Evolutionary conservation across 2,797 vertebrate genomes (phyloP), one percentile per base, ranked within the genome.

Genomic region (Psittacula derbiana): DNA sequence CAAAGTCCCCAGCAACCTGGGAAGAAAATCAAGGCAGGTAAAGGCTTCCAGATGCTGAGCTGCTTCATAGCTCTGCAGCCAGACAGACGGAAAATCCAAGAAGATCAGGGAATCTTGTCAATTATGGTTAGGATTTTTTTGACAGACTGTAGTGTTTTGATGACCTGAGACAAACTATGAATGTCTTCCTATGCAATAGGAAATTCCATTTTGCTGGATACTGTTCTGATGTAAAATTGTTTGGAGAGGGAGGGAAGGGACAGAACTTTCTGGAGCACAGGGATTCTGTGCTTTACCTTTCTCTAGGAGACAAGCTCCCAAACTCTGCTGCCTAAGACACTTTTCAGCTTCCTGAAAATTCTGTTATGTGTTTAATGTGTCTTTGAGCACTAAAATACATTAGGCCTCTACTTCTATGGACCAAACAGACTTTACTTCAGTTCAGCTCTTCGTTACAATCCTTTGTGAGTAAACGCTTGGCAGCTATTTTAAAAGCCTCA

Each of bases 41-140:
- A 94, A 92, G 67, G 40, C 20, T 96, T 95, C 93, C 96, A 96
- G 94, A 95, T 75, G 46, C 86, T 17, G 41, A 79, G n/a, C 17
- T 81, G 31, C 88, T 86, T 43, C 65, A 60, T 17, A 86, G 30
- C 40, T 86, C 66, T 81, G 50, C 46, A 82, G 67, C 18, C 66
- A 84, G 83, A 55, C 70, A 86, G 55, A 23, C 90, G 64, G 66
- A 92, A 86, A 93, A 61, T 62, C 49, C 30, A 49, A 60, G n/a
- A 11, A 83, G 66, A 70, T 58, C 4, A 3, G 25, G 12, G 50
- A 81, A 80, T 31, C 44, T 60, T 94, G 88, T 93, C 93, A 87
- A 3, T 87, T 93, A 55, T 11, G 12, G 31, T 92, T 71, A 76
- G 41, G 71, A 80, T 52, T 88, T 16, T 92, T 95, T 86, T 82